Evolutionary conservation across 2,888 invertebrate genomes (phyloP).

Genomic region (Tiliacea aurago): DNA sequence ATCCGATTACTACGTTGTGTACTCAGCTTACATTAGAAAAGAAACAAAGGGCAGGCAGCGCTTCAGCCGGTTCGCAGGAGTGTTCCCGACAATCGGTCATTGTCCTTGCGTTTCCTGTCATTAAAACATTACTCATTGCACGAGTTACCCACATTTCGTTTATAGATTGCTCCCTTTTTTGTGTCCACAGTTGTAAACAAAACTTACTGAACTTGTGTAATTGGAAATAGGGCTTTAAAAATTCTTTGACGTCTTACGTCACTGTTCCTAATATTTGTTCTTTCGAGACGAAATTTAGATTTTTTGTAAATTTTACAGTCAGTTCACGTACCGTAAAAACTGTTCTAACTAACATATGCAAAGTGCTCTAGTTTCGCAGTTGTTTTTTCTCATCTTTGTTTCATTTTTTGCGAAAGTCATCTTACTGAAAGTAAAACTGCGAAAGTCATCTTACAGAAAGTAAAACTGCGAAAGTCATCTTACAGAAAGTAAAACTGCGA

Average conservation of each 20-base stretch:
- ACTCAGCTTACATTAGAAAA: conserved; percentile 56
- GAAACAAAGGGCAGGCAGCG: conserved; percentile 65
- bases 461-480: conserved; percentile 52
- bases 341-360: conserved; percentile 18
- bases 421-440: conserved; percentile 44
- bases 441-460: conserved; percentile 49
- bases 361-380: conserved; percentile 45
- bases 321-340: conserved; percentile 31
- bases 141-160: conserved; percentile 69
- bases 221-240: conserved; percentile 23
- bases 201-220: conserved; percentile 23
- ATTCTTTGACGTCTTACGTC: conserved; percentile 41
- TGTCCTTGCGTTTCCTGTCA: conserved; percentile 79
- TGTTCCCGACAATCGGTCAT: conserved; percentile 78
- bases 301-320: conserved; percentile 1
- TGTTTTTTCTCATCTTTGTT: conserved; percentile 54
- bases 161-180: conserved; percentile 61
- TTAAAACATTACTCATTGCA: conserved; percentile 75
- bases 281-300: conserved; percentile 13
- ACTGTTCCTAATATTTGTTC: conserved; percentile 10
- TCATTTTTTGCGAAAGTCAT: conserved; percentile 54
- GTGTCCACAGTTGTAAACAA: conserved; percentile 55
- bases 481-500: conserved; percentile 50
- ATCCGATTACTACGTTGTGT: conserved; percentile 48
- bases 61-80: conserved; percentile 64